These are phyloP conservation scores for Lytechinus pictus DNA, from an alignment of 35 echinoderm and acorn worm species.

Conservation along the genomic window DNA sequence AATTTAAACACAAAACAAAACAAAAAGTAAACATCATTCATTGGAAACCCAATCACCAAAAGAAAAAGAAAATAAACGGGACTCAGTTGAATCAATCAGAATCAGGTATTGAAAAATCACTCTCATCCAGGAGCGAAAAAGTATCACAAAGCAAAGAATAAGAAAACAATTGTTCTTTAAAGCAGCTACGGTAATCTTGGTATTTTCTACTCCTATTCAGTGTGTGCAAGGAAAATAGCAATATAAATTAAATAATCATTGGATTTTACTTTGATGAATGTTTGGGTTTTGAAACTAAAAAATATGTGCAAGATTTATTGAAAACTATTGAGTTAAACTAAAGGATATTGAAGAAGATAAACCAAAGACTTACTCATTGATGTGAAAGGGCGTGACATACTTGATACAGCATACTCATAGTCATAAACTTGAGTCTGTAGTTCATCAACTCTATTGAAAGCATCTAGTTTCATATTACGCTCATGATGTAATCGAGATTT, in stretches of 20 bases:
- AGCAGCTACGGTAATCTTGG: neutral
- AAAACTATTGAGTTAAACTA: too few species aligned
- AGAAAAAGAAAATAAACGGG: neutral
- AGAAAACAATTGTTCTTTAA: neutral
- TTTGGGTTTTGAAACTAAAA: neutral
- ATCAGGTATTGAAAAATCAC: neutral
- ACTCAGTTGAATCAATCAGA: neutral
- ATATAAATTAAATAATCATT: neutral
- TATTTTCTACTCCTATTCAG: neutral
- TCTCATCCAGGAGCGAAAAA: neutral
- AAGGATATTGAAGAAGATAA: neutral
- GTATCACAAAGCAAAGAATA: neutral
- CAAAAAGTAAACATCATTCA: neutral
- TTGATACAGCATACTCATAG: conserved; percentile 85
- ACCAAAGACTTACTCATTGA: conserved; percentile 75
- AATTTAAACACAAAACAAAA: neutral
- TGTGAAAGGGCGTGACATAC: conserved; percentile 85
- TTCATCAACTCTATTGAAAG: conserved; percentile 93
- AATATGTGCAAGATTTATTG: neutral
- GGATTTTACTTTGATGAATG: neutral
- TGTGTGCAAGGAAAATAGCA: neutral
- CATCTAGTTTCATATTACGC: conserved; percentile 86
- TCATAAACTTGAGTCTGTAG: conserved; percentile 98
- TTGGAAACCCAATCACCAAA: neutral
- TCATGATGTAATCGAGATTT: conserved; percentile 75